Evolutionary conservation across 2,113 vertebrate genomes (phyloP).

Genomic region (Gobius niger): DNA sequence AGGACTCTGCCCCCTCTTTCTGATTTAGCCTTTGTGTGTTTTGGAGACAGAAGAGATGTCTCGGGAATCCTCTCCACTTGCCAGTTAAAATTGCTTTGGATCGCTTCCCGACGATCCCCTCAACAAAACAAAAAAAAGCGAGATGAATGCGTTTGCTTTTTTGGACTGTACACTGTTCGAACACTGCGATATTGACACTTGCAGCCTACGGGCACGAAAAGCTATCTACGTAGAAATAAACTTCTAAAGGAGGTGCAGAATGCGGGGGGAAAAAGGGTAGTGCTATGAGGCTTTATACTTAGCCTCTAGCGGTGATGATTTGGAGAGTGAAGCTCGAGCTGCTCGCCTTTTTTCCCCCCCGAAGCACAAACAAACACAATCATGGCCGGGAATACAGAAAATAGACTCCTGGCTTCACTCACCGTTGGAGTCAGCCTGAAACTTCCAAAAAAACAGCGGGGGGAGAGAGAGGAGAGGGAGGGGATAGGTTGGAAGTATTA

Average conservation of each 20-base stretch:
- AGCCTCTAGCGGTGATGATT: constrained; percentile 58
- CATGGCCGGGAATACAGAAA: constrained; percentile 63
- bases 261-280: constrained; percentile 21
- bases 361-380: constrained; percentile 74
- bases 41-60: constrained; percentile 73
- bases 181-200: constrained; percentile 45
- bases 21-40: constrained; percentile 70
- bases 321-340: constrained; percentile 58
- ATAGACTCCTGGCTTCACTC: constrained; percentile 64
- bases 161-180: constrained; percentile 45
- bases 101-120: constrained; percentile 55
- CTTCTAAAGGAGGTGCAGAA: constrained; percentile 26
- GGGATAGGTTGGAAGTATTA: constrained; percentile 60
- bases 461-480: constrained; percentile 6
- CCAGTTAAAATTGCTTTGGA: constrained; percentile 75
- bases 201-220: constrained; percentile 41
- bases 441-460: constrained; percentile 40
- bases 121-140: constrained; percentile 3
- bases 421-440: constrained; percentile 44
- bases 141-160: constrained; percentile 50
- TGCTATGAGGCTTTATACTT: constrained; percentile 31
- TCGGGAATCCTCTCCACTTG: constrained; percentile 69
- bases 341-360: constrained; percentile 43
- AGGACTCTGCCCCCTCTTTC: constrained; percentile 66
- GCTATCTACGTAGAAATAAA: constrained; percentile 43